A percentile compares a stretch with the other conserved stretches of the same genome.
phyloP scores from a whole-genome alignment of 2,113 vertebrate genomes.

The Isichthys henryi region DNA sequence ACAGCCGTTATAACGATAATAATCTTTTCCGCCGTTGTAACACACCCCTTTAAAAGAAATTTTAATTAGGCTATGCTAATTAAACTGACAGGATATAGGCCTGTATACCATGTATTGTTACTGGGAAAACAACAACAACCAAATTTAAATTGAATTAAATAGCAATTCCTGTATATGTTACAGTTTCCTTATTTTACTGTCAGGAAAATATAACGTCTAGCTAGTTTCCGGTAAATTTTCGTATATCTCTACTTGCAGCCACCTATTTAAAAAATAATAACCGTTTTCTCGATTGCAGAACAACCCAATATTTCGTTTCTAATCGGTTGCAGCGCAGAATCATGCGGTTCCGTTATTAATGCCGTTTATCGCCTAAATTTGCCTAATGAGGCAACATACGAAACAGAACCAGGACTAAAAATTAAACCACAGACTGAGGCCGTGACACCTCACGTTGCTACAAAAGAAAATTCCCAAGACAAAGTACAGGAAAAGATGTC shows the following conservation, averaged over 20 bases:
- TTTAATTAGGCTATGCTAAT: not conserved
- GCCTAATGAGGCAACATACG: not conserved
- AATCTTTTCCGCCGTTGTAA: not conserved
- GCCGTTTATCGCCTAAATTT: not conserved
- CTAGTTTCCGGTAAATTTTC: not conserved
- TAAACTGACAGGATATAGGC: not conserved
- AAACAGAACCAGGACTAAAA: not conserved
- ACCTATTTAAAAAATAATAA: not conserved
- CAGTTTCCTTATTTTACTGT: not conserved
- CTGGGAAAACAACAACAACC: not conserved
- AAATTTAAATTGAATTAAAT: not conserved
- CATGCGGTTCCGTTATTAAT: not conserved
- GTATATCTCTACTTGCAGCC: not conserved
- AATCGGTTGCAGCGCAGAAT: not conserved
- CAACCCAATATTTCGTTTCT: not conserved
- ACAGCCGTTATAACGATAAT: not conserved
- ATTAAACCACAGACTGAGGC: not conserved
- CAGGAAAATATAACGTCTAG: not conserved
- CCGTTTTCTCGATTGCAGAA: not conserved
- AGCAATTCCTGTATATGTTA: not conserved
- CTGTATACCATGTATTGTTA: not conserved
- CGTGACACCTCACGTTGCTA: not conserved
- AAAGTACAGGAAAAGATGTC: not conserved
- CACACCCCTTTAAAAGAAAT: not conserved
- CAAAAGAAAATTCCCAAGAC: not conserved